Evolutionary conservation across 2,113 vertebrate species (phyloP).

Genomic region (Podiceps cristatus): DNA sequence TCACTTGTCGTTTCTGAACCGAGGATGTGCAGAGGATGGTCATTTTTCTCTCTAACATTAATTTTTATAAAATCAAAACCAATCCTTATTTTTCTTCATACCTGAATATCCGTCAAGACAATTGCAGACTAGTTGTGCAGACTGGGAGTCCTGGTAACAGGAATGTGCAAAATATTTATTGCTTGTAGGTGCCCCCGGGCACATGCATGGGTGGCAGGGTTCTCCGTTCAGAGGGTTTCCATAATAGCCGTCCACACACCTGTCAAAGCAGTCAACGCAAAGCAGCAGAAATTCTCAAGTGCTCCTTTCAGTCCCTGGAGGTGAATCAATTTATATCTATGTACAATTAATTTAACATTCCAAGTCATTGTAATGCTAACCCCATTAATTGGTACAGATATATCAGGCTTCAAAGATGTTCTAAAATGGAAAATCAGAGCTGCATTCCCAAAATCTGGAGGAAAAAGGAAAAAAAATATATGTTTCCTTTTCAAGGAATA

Average conservation of each 20-base stretch:
- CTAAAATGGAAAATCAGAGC: background rate
- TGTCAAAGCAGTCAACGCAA: slow-evolving; percentile 66
- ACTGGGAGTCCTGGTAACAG: slow-evolving; percentile 79
- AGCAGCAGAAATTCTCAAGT: background rate
- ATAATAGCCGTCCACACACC: slow-evolving; percentile 85
- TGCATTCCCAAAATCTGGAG: background rate
- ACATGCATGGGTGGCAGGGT: slow-evolving; percentile 83
- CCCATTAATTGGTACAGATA: background rate
- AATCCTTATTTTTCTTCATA: slow-evolving; percentile 19
- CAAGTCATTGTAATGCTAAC: background rate
- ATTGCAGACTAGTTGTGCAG: slow-evolving; percentile 75
- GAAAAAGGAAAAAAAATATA: rapidly evolving
- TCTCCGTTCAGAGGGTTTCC: slow-evolving; percentile 78
- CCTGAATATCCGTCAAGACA: slow-evolving; percentile 85
- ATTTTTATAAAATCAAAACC: background rate
- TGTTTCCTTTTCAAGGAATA: background rate
- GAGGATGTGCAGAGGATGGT: background rate
- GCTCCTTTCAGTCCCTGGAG: background rate
- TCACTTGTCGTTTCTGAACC: background rate
- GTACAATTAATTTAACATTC: background rate
- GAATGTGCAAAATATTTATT: slow-evolving; percentile 83
- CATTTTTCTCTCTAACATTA: background rate
- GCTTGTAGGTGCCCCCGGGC: slow-evolving; percentile 80
- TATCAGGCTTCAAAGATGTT: background rate
- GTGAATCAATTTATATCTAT: background rate